phyloP scores from a whole-genome alignment of 1,140 invertebrate species.

The Venustaconcha ellipsiformis region DNA sequence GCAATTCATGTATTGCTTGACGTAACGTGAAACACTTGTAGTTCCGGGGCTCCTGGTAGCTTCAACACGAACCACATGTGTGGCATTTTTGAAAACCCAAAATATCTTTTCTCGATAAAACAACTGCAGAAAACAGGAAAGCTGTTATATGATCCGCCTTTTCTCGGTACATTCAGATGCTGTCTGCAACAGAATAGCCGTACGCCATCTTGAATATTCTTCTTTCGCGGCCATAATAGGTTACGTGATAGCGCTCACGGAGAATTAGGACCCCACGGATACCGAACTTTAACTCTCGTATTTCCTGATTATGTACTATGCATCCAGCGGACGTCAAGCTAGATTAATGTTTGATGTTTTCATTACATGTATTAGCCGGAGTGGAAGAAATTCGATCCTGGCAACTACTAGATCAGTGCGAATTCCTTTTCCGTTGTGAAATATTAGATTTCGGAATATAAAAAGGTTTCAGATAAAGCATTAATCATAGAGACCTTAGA shows the following conservation, averaged over 20 bases:
- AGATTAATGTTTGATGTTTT: constrained; percentile 40
- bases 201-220: constrained; percentile 22
- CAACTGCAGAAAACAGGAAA: constrained; percentile 22
- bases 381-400: too few relatives aligned
- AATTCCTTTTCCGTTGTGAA: too few relatives aligned
- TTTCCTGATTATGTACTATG: constrained; percentile 31
- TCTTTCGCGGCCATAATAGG: constrained; percentile 6
- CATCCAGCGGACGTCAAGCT: constrained; percentile 28
- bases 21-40: too few relatives aligned
- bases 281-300: constrained; percentile 10
- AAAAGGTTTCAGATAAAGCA: too few relatives aligned
- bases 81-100: constrained; percentile 24
- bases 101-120: constrained; percentile 31
- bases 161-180: constrained; percentile 23
- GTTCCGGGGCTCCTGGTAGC: neutral
- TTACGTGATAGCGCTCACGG: constrained; percentile 8
- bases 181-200: constrained; percentile 14
- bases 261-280: constrained; percentile 20
- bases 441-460: too few relatives aligned
- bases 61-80: constrained; percentile 20
- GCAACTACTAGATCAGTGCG: too few relatives aligned
- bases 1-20: too few relatives aligned
- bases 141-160: constrained; percentile 12
- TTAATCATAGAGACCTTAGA: too few relatives aligned
- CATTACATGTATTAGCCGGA: constrained; percentile 20